Evolutionary conservation across 30 jellyfish, hydroid and myxozoan genomes (phyloP), one percentile per base, ranked within the genome.

Genomic region (Aurelia coerulea): DNA sequence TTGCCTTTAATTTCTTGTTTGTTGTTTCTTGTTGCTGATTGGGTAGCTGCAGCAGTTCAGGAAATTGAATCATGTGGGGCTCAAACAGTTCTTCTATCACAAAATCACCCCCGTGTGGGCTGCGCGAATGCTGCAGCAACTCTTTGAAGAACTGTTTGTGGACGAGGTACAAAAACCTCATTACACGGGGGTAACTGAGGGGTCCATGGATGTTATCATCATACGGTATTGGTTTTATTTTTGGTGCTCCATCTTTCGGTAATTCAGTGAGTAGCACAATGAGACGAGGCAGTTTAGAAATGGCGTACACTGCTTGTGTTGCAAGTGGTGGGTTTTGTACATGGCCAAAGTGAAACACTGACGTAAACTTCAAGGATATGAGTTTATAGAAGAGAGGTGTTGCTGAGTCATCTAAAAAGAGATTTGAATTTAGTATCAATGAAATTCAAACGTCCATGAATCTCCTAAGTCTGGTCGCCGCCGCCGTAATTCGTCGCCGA

Each of bases 91-190:
- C 96, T 10, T 88, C 96, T 2, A 88, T 70, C 52, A 46, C 84
- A 66, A 76, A 63, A 65, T 74, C 96, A 46, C 54, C 69, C n/a
- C 80, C 81, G 29, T 42, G 80, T 16, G 89, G 32, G n/a, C 58
- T 62, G 15, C 78, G 86, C 11, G 77, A 67, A 34, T 73, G 63
- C 53, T 64, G 35, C 10, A 62, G 88, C 56, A 88, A 66, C 34
- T 77, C 88, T 32, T 46, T 50, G 89, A 88, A 88, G 91, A 67
- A 88, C 77, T 69, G 56, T 84, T 76, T 78, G 49, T 88, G 96
- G 23, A 70, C 87, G 42, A 88, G 76, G 56, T 88, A 88, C 23
- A 88, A 68, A 67, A 88, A 88, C 41, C 96, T 78, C 91, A 88
- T 72, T 9, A 81, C 85, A 31, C 74, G 60, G 34, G 96, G 83